These are phyloP conservation scores for Vombatus ursinus DNA, from an alignment of 2,113 vertebrate genomes.

Conservation along the genomic window DNA sequence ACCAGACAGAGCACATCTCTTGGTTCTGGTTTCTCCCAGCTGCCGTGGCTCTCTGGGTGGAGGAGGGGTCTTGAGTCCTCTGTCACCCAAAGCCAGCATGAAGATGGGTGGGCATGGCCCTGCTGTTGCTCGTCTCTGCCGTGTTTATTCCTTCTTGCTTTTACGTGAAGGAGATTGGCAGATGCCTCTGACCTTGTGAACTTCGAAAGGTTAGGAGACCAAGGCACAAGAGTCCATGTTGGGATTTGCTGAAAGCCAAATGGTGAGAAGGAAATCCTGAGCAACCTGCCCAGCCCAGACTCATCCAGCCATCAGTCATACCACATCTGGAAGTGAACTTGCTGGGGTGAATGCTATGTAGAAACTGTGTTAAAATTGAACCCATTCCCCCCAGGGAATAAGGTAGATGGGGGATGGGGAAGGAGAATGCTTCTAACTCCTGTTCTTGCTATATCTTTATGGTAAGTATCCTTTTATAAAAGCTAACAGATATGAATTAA, in stretches of 20 bases:
- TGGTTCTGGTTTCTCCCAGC: slow-evolving; percentile 36
- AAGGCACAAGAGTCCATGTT: not conserved
- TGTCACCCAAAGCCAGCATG: not conserved
- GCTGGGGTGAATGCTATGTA: not conserved
- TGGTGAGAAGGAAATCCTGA: not conserved
- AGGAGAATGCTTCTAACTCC: not conserved
- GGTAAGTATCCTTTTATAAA: not conserved
- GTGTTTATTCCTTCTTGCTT: not conserved
- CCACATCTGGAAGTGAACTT: not conserved
- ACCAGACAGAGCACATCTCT: not conserved
- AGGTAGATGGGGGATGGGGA: not conserved
- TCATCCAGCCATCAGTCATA: too few relatives aligned
- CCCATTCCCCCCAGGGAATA: not conserved
- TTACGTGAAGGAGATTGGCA: not conserved
- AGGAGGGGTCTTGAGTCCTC: not conserved
- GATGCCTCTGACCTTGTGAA: not conserved
- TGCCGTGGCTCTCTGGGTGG: slow-evolving; percentile 16
- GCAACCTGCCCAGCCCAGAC: not conserved
- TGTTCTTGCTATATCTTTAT: not conserved
- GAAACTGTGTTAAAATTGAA: not conserved
- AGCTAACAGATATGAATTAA: not conserved
- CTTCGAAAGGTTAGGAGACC: not conserved
- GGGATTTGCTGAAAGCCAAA: not conserved
- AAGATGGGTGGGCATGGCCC: not conserved
- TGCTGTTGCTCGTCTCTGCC: too few relatives aligned